Base-by-base conservation (phyloP, 2,113 vertebrate genomes). In the Propithecus coquereli region DNA sequence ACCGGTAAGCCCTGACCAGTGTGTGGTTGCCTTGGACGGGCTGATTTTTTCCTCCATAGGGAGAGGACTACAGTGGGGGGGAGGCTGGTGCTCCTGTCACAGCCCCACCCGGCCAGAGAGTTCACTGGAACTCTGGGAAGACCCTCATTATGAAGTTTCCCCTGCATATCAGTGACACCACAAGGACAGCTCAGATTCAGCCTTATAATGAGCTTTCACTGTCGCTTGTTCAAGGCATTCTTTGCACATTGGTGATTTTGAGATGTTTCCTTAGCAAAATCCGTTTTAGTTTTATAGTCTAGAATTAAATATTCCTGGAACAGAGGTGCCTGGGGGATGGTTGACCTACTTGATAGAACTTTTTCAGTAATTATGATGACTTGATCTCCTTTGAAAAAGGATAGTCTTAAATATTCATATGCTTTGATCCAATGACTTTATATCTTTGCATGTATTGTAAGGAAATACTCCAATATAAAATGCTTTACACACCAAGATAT, bases 121-220 rank as follows among this genome's bases (percentile, higher is more conserved):
- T 66, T 37, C 34, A 20, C 77, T 68, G 77, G 61, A 47, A 82
- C 27, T 79, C 40, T 77, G 54, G 82, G 88, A 90, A 87, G 17
- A 47, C 65, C 57, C 45, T 97, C 68, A 91, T 95, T 93, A 91
- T 5, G 50, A n/a, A 76, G 90, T 54, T 95, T 86, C 65, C 34
- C 43, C 12, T 45, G 57, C 45, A 22, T 90, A 74, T 97, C 95
- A 87, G 74, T 47, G 63, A 37, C 45, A 32, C 18, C 2, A 5
- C 37, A 40, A 65, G 40, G 65, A 71, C 12, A 63, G 20, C 61
- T 89, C 65, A 61, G 80, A 74, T 23, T 70, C 32, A n/a, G 40
- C 25, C 45, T 59, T 61, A n/a, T 73, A 93, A 87, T 79, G 70
- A 94, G 82, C 22, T 65, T 91, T 91, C 52, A 2, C 1, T n/a